A percentile compares a stretch with the other conserved stretches of the same genome.
Evolutionary conservation across 2,797 vertebrate species (phyloP).

Genomic region (Takifugu ocellatus): DNA sequence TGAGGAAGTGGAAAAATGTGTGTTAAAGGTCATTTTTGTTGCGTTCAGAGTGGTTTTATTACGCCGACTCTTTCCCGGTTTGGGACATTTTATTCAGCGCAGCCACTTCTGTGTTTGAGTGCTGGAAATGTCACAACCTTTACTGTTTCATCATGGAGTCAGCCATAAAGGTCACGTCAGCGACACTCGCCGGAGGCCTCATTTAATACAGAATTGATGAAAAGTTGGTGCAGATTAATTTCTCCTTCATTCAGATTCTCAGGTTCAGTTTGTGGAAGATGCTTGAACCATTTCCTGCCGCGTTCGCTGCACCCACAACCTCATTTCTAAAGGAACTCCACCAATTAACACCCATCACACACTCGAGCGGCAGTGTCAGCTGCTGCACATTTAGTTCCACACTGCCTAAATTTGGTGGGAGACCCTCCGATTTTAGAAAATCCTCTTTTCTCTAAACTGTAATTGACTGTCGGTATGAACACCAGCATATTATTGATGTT

Average conservation of each 20-base stretch:
- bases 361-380: constrained; percentile 9
- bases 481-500: constrained; percentile 28
- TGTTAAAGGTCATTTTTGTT: constrained; percentile 13
- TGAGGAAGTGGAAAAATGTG: background rate
- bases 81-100: constrained; percentile 5
- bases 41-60: constrained; percentile 4
- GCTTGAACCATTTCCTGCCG: too few species aligned
- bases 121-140: constrained; percentile 34
- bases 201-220: constrained; percentile 8
- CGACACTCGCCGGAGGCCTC: constrained; percentile 1
- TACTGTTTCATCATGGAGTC: constrained; percentile 14
- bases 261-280: constrained; percentile 11
- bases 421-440: constrained; percentile 8
- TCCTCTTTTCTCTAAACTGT: constrained; percentile 31
- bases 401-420: constrained; percentile 27
- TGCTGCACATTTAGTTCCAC: constrained; percentile 7
- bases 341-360: constrained; percentile 21
- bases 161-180: constrained; percentile 29
- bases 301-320: too few species aligned
- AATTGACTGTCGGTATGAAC: constrained; percentile 30
- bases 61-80: background rate
- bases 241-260: constrained; percentile 13
- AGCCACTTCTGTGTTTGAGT: constrained; percentile 5
- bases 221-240: background rate
- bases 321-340: constrained; percentile 11